Percentiles rank a stretch among this genome's conserved stretches.
These are phyloP conservation scores for Philereme transversata DNA, from an alignment of 2,888 invertebrate species.

Conservation along the genomic window DNA sequence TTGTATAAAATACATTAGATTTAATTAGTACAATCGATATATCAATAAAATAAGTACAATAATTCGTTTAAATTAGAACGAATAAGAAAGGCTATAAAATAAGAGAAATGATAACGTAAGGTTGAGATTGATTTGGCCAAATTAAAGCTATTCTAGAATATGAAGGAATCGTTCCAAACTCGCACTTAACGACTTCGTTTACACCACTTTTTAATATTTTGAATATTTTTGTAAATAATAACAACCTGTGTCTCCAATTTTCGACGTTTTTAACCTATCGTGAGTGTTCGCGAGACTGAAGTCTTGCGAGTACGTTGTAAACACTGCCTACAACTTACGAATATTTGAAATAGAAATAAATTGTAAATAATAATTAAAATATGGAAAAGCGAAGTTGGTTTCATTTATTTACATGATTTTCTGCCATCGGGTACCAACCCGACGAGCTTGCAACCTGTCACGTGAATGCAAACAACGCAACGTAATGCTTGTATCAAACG, in stretches of 20 bases:
- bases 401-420: background rate
- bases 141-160: conserved; percentile 11
- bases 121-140: conserved; percentile 24
- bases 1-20: conserved; percentile 31
- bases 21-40: conserved; percentile 25
- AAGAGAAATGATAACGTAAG: background rate
- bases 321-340: conserved; percentile 46
- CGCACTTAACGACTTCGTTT: conserved; percentile 3
- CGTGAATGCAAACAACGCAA: too few species aligned
- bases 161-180: conserved; percentile 1
- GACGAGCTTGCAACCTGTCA: too few species aligned
- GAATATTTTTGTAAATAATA: conserved; percentile 12
- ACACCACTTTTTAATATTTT: conserved; percentile 1
- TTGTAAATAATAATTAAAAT: conserved; percentile 29
- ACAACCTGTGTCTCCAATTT: background rate
- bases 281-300: conserved; percentile 15
- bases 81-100: conserved; percentile 12
- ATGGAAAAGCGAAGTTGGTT: conserved; percentile 5
- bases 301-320: conserved; percentile 27
- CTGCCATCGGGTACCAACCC: too few species aligned
- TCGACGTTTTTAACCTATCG: conserved; percentile 18
- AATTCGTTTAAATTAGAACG: conserved; percentile 17
- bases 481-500: too few species aligned
- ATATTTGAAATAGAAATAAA: conserved; percentile 1
- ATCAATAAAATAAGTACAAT: conserved; percentile 31